Evolutionary conservation across 2,888 invertebrate genomes (phyloP).

Genomic region (Meta bourneti): DNA sequence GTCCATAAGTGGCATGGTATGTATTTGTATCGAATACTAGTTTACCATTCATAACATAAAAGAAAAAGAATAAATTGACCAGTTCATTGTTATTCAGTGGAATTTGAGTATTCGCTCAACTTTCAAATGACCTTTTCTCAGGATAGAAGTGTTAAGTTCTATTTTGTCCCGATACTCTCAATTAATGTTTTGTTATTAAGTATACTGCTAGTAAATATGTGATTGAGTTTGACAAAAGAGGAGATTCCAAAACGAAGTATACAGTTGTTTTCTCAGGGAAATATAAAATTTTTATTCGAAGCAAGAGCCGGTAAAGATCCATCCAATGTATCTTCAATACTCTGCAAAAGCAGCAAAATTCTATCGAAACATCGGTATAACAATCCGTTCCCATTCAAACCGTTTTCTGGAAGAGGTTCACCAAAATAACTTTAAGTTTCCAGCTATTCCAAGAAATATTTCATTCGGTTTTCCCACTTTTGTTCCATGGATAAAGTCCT

Average conservation of each 20-base stretch:
- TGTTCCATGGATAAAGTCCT: constrained; percentile 51
- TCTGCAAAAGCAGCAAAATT: neutral
- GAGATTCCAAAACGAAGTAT: neutral
- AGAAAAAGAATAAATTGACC: too few relatives aligned
- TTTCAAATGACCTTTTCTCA: too few relatives aligned
- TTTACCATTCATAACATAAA: too few relatives aligned
- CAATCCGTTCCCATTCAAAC: constrained; percentile 41
- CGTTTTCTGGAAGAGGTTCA: constrained; percentile 22
- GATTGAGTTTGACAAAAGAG: neutral
- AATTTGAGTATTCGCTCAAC: too few relatives aligned
- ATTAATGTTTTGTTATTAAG: too few relatives aligned
- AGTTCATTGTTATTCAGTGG: too few relatives aligned
- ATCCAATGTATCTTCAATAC: neutral
- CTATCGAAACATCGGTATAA: constrained; percentile 29
- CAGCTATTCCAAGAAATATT: constrained; percentile 46
- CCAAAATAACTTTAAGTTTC: constrained; percentile 24
- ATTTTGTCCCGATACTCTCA: too few relatives aligned
- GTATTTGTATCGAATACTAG: too few relatives aligned
- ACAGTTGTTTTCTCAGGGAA: neutral
- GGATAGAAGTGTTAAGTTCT: too few relatives aligned
- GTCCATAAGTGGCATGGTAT: too few relatives aligned
- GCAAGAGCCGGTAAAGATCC: neutral
- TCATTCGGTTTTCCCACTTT: constrained; percentile 50
- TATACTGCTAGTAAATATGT: neutral
- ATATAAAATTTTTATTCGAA: neutral